Percentiles rank a stretch among this genome's conserved stretches.
These are phyloP conservation scores for Alosa sapidissima DNA, from an alignment of 2,797 vertebrate species.

Conservation along the genomic window DNA sequence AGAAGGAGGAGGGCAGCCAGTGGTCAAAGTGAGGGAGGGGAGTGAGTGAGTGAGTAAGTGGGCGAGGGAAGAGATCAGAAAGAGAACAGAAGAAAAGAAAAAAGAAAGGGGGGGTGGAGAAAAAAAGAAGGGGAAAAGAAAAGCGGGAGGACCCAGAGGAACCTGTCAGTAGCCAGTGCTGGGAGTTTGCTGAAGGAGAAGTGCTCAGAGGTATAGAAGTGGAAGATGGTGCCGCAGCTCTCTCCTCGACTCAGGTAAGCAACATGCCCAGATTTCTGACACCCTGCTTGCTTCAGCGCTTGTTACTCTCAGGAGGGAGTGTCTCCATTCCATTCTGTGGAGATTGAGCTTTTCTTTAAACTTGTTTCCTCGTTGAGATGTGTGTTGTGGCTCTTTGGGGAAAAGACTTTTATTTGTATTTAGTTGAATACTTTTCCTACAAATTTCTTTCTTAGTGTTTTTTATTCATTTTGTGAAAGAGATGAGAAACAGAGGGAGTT, in stretches of 20 bases:
- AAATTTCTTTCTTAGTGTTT: not conserved
- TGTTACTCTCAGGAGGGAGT: not conserved
- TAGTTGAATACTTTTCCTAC: not conserved
- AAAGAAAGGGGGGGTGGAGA: not conserved
- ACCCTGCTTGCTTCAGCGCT: not conserved
- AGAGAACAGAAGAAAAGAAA: not conserved
- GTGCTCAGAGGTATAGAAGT: not conserved
- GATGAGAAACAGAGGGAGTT: not conserved
- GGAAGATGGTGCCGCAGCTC: conserved; percentile 4
- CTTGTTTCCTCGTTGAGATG: not conserved
- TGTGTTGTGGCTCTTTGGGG: not conserved
- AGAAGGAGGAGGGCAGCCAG: not conserved
- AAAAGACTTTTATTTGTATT: not conserved
- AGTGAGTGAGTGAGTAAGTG: not conserved
- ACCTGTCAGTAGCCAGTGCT: conserved; percentile 14
- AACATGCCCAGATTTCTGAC: not conserved
- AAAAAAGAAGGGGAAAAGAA: not conserved
- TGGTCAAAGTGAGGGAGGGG: not conserved
- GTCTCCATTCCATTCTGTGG: not conserved
- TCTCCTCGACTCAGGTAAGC: not conserved
- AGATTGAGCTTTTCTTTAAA: not conserved
- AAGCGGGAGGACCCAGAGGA: conserved; percentile 10
- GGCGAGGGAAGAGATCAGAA: conserved; percentile 5
- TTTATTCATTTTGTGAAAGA: not conserved
- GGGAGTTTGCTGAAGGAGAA: conserved; percentile 1